Percentiles rank a stretch among this genome's conserved stretches.
These are phyloP conservation scores for Zonitis immaculata DNA, from an alignment of 2,888 invertebrate species.

Conservation along the genomic window DNA sequence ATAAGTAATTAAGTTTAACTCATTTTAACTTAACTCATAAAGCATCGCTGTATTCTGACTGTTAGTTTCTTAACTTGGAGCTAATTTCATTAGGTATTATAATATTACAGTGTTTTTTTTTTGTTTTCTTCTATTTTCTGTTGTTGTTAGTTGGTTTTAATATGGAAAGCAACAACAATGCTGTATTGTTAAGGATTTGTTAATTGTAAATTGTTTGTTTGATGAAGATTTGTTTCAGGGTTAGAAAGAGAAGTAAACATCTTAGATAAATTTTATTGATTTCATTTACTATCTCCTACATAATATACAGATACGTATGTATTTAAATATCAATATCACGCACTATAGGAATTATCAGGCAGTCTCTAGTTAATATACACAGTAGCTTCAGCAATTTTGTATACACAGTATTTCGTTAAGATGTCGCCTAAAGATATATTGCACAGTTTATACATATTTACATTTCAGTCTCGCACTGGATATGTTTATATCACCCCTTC, in stretches of 20 bases:
- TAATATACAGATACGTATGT: slow-evolving; percentile 33
- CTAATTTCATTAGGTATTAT: no score
- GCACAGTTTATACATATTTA: slow-evolving; percentile 28
- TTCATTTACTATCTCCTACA: slow-evolving; percentile 30
- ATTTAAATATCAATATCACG: slow-evolving; percentile 28
- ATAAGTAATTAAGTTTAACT: no score
- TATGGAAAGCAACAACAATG: no score
- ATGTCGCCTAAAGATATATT: slow-evolving; percentile 12
- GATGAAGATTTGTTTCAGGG: no score
- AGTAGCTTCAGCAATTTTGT: slow-evolving; percentile 16
- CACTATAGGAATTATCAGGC: slow-evolving; percentile 24
- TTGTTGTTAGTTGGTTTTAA: no score
- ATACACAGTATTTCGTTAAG: slow-evolving; percentile 16
- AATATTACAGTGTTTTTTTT: no score
- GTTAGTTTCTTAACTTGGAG: no score
- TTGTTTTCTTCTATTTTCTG: no score
- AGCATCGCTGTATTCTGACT: no score
- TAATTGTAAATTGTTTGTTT: no score
- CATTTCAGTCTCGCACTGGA: slow-evolving; percentile 40
- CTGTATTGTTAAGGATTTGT: no score
- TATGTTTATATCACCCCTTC: slow-evolving; percentile 30
- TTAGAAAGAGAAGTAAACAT: not conserved
- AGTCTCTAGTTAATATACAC: slow-evolving; percentile 21
- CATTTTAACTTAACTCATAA: no score
- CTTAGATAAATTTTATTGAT: slow-evolving; percentile 33